These are phyloP conservation scores for Hoplias malabaricus DNA, from an alignment of 2,113 vertebrate genomes.

Conservation along the genomic window DNA sequence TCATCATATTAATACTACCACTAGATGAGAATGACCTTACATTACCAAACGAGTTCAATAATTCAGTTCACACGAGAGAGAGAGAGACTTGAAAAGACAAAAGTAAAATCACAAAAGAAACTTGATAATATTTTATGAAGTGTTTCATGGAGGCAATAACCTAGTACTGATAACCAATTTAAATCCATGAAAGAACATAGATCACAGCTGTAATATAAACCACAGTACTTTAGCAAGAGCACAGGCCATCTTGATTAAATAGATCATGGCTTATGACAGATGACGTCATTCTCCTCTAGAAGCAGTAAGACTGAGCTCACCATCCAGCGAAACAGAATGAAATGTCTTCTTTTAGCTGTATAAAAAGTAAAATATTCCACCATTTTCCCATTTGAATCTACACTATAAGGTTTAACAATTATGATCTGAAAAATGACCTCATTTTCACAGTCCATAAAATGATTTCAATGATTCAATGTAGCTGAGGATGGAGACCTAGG, in stretches of 20 bases:
- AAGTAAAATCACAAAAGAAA: not conserved
- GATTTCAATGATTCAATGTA: not conserved
- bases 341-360: not conserved
- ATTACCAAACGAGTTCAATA: no score
- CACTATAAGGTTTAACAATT: not conserved
- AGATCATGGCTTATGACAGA: constrained; percentile 18
- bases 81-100: not conserved
- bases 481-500: not conserved
- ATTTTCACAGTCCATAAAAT: no score
- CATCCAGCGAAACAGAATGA: not conserved
- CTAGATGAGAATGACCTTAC: not conserved
- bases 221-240: not conserved
- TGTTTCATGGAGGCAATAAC: no score
- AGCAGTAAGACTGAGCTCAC: not conserved
- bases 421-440: not conserved
- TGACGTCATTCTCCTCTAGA: constrained; percentile 34
- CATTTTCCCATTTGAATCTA: not conserved
- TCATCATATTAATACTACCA: not conserved
- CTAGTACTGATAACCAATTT: constrained; percentile 17
- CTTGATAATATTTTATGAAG: no score
- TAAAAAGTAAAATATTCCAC: not conserved
- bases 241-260: not conserved
- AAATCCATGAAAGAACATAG: not conserved
- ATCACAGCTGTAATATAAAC: constrained; percentile 1
- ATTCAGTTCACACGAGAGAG: not conserved